phyloP scores from a whole-genome alignment of 2,888 invertebrate species.

The Trissolcus brochymenae region DNA sequence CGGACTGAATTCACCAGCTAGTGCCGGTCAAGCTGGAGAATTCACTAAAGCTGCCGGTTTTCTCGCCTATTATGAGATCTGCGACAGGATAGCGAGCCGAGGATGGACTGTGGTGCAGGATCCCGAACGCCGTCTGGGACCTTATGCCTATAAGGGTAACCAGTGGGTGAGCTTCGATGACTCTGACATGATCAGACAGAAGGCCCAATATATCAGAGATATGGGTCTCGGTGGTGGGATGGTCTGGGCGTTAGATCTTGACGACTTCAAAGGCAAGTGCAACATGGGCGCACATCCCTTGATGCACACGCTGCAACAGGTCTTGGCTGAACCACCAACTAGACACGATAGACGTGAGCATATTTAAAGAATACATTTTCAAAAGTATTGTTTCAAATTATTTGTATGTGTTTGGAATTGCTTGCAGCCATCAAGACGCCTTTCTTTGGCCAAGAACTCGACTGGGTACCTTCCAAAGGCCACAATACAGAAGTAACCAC shows the following conservation, averaged over 20 bases:
- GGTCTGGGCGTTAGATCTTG: conserved; percentile 94
- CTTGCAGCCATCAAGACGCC: conserved; percentile 64
- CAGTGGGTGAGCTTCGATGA: conserved; percentile 97
- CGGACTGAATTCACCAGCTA: conserved; percentile 86
- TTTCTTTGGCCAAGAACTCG: conserved; percentile 63
- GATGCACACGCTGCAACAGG: conserved; percentile 85
- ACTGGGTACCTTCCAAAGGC: conserved; percentile 61
- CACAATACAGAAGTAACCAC: conserved; percentile 5
- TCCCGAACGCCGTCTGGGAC: conserved; percentile 87
- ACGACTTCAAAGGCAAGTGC: conserved; percentile 87
- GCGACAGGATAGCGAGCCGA: conserved; percentile 85
- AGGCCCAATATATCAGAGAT: conserved; percentile 87
- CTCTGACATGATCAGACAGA: conserved; percentile 85
- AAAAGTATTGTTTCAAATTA: background rate
- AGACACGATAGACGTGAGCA: conserved; percentile 67
- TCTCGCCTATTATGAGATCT: conserved; percentile 93
- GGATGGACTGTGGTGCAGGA: conserved; percentile 91
- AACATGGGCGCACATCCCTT: conserved; percentile 89
- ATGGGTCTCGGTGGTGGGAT: conserved; percentile 90
- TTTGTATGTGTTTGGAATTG: background rate
- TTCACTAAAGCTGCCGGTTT: conserved; percentile 91
- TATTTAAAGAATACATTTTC: too few species aligned
- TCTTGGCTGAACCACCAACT: conserved; percentile 79
- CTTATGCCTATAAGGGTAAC: conserved; percentile 89
- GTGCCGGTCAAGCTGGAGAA: conserved; percentile 89